Percentiles rank a stretch among this genome's conserved stretches.
phyloP scores from a whole-genome alignment of 1,140 invertebrate species.

The Heliconius himera region DNA sequence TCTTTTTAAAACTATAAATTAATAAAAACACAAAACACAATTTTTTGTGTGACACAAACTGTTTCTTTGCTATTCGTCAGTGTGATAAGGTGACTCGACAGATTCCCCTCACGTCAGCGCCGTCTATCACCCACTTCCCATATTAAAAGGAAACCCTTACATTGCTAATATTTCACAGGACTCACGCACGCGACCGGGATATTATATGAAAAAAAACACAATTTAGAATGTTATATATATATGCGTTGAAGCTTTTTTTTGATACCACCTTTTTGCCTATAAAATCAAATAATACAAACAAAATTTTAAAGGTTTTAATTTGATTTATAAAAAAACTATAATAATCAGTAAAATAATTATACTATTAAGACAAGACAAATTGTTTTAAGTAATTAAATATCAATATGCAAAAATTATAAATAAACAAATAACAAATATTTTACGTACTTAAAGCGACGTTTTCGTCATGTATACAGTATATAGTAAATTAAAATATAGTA shows the following conservation, averaged over 20 bases:
- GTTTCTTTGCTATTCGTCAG: slow-evolving; percentile 18
- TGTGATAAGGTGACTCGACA: slow-evolving; percentile 51
- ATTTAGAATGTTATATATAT: neutral
- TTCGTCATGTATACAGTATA: too few relatives aligned
- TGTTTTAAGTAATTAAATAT: too few relatives aligned
- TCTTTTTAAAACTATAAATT: too few relatives aligned
- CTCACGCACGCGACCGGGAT: slow-evolving; percentile 12
- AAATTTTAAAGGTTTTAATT: neutral
- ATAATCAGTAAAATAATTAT: neutral
- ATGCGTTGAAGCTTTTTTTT: neutral
- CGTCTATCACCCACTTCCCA: slow-evolving; percentile 47
- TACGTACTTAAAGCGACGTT: too few relatives aligned
- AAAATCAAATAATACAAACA: neutral
- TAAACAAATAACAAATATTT: too few relatives aligned
- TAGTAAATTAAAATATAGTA: too few relatives aligned
- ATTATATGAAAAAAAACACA: neutral
- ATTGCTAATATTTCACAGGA: slow-evolving; percentile 26
- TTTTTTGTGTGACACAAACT: neutral
- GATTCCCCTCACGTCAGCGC: slow-evolving; percentile 42
- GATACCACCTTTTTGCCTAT: neutral
- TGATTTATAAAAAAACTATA: neutral
- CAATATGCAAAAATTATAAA: too few relatives aligned
- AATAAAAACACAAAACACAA: neutral
- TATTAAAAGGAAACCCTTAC: slow-evolving; percentile 33
- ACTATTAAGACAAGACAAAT: too few relatives aligned